A percentile compares a stretch with the other conserved stretches of the same genome.
Conservation (phyloP, 2,888 invertebrate genomes). For the Rhyacophila evoluta region DNA sequence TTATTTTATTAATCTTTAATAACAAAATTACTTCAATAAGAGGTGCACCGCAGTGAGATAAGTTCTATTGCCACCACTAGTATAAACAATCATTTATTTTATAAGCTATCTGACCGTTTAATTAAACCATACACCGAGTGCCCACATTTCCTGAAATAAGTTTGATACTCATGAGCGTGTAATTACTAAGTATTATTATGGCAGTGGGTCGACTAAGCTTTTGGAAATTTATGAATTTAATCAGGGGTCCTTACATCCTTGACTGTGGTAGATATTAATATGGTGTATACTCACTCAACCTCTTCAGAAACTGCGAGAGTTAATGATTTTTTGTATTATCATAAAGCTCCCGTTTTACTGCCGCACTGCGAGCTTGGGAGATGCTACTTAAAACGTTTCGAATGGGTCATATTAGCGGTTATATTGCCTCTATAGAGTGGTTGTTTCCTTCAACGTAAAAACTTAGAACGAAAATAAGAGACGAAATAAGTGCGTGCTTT, state of each 20-base stretch:
- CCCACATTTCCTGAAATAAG: background rate
- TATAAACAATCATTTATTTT: too few relatives aligned
- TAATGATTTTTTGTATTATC: slow-evolving; percentile 24
- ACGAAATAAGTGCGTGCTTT: too few relatives aligned
- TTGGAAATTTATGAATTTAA: slow-evolving; percentile 19
- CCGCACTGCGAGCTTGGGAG: background rate
- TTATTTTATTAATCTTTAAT: too few relatives aligned
- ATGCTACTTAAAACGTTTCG: slow-evolving; percentile 17
- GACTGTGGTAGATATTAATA: background rate
- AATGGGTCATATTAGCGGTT: slow-evolving; percentile 22
- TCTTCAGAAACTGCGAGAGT: background rate
- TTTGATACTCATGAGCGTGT: background rate
- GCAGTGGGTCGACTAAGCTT: background rate
- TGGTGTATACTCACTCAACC: background rate
- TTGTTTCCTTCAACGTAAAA: background rate
- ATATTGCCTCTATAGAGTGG: background rate
- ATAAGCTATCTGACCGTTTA: background rate
- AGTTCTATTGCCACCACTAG: too few relatives aligned
- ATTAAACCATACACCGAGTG: background rate
- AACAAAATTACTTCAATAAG: too few relatives aligned
- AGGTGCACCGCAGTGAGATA: too few relatives aligned
- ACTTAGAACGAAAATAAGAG: background rate
- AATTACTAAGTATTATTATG: slow-evolving; percentile 16
- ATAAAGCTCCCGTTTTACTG: slow-evolving; percentile 17
- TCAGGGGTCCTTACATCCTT: slow-evolving; percentile 1